phyloP scores from a whole-genome alignment of 2,797 vertebrate genomes.

The Perodicticus potto region DNA sequence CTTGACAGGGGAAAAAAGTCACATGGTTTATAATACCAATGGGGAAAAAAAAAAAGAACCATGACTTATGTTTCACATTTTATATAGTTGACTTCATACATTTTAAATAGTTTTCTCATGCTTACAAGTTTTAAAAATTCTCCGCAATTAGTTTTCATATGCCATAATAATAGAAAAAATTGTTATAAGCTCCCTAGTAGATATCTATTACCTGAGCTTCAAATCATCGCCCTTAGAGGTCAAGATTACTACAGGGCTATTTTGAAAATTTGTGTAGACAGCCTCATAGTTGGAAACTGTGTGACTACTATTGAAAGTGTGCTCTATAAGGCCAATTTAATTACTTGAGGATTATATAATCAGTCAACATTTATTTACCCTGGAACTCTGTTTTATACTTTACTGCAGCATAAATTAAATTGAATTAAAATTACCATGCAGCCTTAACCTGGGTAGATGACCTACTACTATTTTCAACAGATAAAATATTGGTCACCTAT shows the following conservation, averaged over 20 bases:
- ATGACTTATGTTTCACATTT: neutral
- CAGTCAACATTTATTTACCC: constrained; percentile 22
- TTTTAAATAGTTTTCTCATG: neutral
- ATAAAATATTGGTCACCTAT: neutral
- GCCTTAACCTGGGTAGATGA: neutral
- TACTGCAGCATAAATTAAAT: neutral
- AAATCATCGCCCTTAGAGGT: constrained; percentile 14
- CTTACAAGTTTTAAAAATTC: neutral
- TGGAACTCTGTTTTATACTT: constrained; percentile 37
- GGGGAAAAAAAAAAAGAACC: neutral
- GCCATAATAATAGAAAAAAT: constrained; percentile 9
- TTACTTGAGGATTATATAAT: neutral
- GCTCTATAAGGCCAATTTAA: neutral
- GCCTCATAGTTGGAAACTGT: neutral
- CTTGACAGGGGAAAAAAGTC: neutral
- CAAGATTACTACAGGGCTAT: neutral
- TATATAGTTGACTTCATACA: neutral
- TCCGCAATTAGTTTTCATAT: neutral
- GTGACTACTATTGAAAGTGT: neutral
- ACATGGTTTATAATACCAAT: neutral
- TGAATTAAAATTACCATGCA: neutral
- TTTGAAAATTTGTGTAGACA: neutral
- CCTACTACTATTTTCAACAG: neutral
- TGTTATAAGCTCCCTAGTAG: neutral
- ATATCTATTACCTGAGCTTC: neutral